Evolutionary conservation across 2,888 invertebrate species (phyloP), one percentile per base, ranked within the genome.

Genomic region (Ochropleura plecta): DNA sequence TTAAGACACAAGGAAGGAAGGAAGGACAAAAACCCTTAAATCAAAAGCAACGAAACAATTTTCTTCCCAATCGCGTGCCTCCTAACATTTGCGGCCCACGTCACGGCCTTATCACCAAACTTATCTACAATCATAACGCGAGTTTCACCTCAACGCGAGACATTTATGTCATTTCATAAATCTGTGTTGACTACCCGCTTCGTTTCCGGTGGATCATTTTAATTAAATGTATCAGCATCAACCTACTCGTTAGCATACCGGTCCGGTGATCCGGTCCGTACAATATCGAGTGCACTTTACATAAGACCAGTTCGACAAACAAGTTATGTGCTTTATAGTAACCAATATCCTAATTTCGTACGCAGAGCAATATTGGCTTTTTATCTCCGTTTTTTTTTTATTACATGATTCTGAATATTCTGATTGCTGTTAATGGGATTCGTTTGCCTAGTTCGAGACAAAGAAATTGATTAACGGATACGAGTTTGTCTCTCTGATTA

Each of bases 101-200:
- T 73, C 44, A 79, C 75, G 16, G 42, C 73, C 69, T 78, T 86
- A 86, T 87, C 88, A 82, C 30, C 42, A 16, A 71, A 66, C 70
- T 86, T 86, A 86, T 86, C 86, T 78, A 81, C 79, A 78, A 86
- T 83, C 69, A 87, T 84, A 88, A 84, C 80, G 81, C 79, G 76
- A 86, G 87, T 88, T 86, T 89, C 88, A 88, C 91, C 89, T 88
- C 70, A 81, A 88, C 90, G 89, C 87, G 86, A 86, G 86, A 85
- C 81, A 90, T 93, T 93, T 92, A 93, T 93, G 91, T 90, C 88
- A 90, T 91, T 93, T 90, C 88, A 92, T 93, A 93, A 92, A 93
- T 91, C 91, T 90, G 88, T 89, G 90, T 79, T 86, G 87, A 82
- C 86, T 86, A 57, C 49, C 66, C 66, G 62, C 66, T 66, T 89